These are phyloP conservation scores for Mellivora capensis DNA, from an alignment of 2,113 vertebrate genomes.

Conservation along the genomic window DNA sequence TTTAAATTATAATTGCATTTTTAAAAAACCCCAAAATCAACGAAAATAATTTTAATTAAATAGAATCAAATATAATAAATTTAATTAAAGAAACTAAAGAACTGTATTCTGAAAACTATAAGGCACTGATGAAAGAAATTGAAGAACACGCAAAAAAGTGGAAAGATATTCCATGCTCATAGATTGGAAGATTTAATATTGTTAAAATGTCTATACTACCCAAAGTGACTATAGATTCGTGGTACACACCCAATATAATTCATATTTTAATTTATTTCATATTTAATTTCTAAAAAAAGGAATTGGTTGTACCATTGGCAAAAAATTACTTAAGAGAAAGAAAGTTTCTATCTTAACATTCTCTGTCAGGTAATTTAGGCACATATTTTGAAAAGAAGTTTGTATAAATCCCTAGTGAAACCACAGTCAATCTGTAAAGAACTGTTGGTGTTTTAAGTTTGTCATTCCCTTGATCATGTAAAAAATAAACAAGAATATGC, in stretches of 20 bases:
- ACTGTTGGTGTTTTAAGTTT: neutral
- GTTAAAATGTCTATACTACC: neutral
- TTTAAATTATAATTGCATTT: neutral
- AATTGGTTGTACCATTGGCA: neutral
- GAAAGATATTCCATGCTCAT: neutral
- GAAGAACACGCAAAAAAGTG: neutral
- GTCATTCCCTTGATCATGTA: neutral
- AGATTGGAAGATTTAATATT: neutral
- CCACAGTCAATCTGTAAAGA: neutral
- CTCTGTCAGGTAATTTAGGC: neutral
- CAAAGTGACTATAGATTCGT: neutral
- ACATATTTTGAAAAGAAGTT: neutral
- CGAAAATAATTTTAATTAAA: neutral
- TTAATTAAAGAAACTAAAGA: neutral
- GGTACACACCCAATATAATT: neutral
- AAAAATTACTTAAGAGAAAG: neutral
- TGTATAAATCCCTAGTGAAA: neutral
- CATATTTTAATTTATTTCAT: neutral
- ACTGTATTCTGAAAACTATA: neutral
- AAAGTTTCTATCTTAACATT: neutral
- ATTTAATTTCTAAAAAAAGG: neutral
- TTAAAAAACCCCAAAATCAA: neutral
- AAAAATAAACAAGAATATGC: neutral
- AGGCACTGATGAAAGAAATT: neutral
- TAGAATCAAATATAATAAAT: neutral